phyloP scores from a whole-genome alignment of 1,140 invertebrate genomes.

The Asbolus verrucosus region DNA sequence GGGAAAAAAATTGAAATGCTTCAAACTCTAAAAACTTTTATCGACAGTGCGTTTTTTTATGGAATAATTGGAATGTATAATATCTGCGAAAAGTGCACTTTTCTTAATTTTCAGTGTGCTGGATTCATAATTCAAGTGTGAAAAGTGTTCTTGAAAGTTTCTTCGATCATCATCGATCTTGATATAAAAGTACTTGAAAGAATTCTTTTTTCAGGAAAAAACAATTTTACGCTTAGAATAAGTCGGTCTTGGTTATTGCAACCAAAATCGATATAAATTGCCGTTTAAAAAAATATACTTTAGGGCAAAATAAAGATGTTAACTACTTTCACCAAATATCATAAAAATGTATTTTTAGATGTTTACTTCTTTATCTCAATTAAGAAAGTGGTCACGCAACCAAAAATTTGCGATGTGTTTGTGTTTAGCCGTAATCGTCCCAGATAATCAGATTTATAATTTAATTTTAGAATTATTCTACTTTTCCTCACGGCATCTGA shows the following conservation, averaged over 20 bases:
- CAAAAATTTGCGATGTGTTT: slow-evolving; percentile 45
- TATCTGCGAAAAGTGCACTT: too few relatives aligned
- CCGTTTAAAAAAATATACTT: neutral
- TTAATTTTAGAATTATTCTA: slow-evolving; percentile 43
- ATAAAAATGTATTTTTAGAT: slow-evolving; percentile 46
- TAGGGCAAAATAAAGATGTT: slow-evolving; percentile 19
- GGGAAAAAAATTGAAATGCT: slow-evolving; percentile 23
- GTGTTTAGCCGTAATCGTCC: slow-evolving; percentile 33
- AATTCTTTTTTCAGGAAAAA: too few relatives aligned
- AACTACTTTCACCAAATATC: slow-evolving; percentile 45
- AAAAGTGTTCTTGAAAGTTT: too few relatives aligned
- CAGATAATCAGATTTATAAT: slow-evolving; percentile 45
- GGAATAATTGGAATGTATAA: too few relatives aligned
- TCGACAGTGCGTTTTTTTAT: too few relatives aligned
- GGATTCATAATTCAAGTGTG: too few relatives aligned
- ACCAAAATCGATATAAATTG: too few relatives aligned
- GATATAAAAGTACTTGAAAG: too few relatives aligned
- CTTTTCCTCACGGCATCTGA: slow-evolving; percentile 22
- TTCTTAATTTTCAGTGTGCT: too few relatives aligned
- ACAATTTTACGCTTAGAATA: too few relatives aligned
- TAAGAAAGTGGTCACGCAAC: slow-evolving; percentile 44
- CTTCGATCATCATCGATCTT: too few relatives aligned
- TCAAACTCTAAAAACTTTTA: slow-evolving; percentile 3
- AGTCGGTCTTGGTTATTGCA: too few relatives aligned
- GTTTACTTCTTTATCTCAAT: slow-evolving; percentile 42